Conservation (phyloP, 2,113 vertebrate species). For the Lagopus leucura region DNA sequence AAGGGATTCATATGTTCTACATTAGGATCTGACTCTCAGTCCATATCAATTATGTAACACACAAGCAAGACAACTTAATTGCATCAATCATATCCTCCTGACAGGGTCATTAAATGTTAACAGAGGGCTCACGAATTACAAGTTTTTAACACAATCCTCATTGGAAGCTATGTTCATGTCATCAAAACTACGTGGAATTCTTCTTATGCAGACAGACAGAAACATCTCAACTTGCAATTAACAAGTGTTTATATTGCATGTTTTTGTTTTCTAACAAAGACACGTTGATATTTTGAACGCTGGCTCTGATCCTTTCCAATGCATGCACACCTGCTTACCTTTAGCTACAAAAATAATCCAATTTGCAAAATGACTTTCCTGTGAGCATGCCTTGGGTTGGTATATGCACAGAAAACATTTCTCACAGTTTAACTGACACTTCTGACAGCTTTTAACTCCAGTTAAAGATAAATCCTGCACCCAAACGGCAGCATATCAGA, state of each 20-base stretch:
- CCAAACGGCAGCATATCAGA: not conserved
- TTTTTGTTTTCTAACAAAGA: not conserved
- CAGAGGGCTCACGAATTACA: slow-evolving; percentile 76
- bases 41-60: slow-evolving; percentile 89
- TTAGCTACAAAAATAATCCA: not conserved
- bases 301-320: not conserved
- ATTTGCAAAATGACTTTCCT: not conserved
- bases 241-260: not conserved
- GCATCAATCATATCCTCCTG: slow-evolving; percentile 83
- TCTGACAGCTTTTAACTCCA: slow-evolving; percentile 26
- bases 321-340: not conserved
- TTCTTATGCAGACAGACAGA: not conserved
- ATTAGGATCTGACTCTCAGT: slow-evolving; percentile 87
- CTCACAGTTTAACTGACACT: slow-evolving; percentile 43
- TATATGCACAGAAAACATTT: slow-evolving; percentile 4
- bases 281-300: not conserved
- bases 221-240: not conserved
- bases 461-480: slow-evolving; percentile 18
- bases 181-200: slow-evolving; percentile 14
- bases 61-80: slow-evolving; percentile 86
- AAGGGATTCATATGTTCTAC: slow-evolving; percentile 85
- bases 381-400: not conserved
- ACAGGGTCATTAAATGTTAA: slow-evolving; percentile 82
- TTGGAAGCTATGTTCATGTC: slow-evolving; percentile 47
- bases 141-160: slow-evolving; percentile 69